Conservation (phyloP, 1,140 invertebrate species). For the Heliconius hermathena region DNA sequence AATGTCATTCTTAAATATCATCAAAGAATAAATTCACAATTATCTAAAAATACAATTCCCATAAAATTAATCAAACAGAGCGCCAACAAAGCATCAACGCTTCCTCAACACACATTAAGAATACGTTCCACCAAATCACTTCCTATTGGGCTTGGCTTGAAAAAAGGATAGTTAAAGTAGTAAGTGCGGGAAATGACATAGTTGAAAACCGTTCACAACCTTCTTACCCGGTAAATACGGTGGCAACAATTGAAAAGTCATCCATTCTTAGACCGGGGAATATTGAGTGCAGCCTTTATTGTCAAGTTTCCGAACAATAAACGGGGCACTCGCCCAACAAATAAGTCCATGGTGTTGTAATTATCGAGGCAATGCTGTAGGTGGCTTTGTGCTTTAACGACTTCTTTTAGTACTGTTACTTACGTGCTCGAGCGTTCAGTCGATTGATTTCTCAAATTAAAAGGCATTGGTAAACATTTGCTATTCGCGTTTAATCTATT, state of each 20-base stretch:
- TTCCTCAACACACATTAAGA: conserved; percentile 75
- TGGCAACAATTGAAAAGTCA: conserved; percentile 78
- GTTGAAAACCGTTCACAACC: conserved; percentile 65
- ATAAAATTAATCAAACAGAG: conserved; percentile 50
- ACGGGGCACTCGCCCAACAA: conserved; percentile 51
- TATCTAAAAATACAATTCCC: not conserved
- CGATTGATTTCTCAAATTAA: conserved; percentile 36
- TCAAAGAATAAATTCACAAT: no score
- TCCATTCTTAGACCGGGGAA: conserved; percentile 60
- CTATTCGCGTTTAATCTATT: not conserved
- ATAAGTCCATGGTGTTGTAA: conserved; percentile 57
- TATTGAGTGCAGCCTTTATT: conserved; percentile 60
- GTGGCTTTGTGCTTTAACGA: conserved; percentile 55
- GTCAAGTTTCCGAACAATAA: conserved; percentile 59
- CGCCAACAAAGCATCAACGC: conserved; percentile 74
- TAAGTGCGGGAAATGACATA: conserved; percentile 78
- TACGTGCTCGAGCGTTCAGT: conserved; percentile 42
- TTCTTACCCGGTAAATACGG: conserved; percentile 69
- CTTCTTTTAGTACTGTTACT: conserved; percentile 56
- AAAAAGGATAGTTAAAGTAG: conserved; percentile 68
- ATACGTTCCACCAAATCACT: conserved; percentile 79
- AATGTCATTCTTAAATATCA: no score
- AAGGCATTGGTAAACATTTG: conserved; percentile 12
- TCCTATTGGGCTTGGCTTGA: conserved; percentile 59
- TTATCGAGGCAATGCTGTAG: conserved; percentile 46